Evolutionary conservation across 1,140 invertebrate genomes (phyloP), one percentile per base, ranked within the genome.

Genomic region (Mercenaria mercenaria): DNA sequence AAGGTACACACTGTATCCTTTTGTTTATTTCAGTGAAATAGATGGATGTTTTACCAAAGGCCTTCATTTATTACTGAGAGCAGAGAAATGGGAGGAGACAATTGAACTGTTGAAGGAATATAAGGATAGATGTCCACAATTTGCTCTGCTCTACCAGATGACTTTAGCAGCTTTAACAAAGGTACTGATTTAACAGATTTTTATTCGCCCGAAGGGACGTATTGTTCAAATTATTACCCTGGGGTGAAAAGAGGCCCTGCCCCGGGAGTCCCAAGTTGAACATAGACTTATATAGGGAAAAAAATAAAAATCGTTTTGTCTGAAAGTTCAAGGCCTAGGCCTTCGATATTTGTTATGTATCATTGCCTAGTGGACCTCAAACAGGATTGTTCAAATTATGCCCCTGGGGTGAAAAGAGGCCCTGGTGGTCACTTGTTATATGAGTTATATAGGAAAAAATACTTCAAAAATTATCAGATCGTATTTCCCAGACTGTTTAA

Each of bases 1-100:
- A n/a, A n/a, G n/a, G n/a, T n/a, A n/a, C n/a, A n/a, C n/a, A 47
- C 15, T 47, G 43, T 47, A 8, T 47, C 15, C 43, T 47, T 47
- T 47, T 47, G 15, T 61, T 64, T 67, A 10, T 86, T 77, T 23
- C 85, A 87, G 85, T 79, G 76, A 87, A n/a, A 37, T 77, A 39
- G n/a, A 26, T 61, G 37, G 34, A 39, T 77, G 85, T 50, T 50
- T 64, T 20, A 52, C 67, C 4, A 76, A 77, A 50, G 85, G 74
- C 41, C 29, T 87, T 23, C 85, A 87, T 34, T 64, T 79, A 59
- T 37, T 87, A 29, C 18, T 76, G 18, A 77, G 59, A 26, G 39
- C 64, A 20, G 59, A 87, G 85, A 76, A 50, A 43, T 87, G 85
- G 85, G 26, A 18, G 37, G 74, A 79, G 29, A 29, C 32, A 23